A percentile compares a stretch with the other conserved stretches of the same genome.
phyloP scores from a whole-genome alignment of 2,888 invertebrate species.

The Mesopsocus fuscifrons region DNA sequence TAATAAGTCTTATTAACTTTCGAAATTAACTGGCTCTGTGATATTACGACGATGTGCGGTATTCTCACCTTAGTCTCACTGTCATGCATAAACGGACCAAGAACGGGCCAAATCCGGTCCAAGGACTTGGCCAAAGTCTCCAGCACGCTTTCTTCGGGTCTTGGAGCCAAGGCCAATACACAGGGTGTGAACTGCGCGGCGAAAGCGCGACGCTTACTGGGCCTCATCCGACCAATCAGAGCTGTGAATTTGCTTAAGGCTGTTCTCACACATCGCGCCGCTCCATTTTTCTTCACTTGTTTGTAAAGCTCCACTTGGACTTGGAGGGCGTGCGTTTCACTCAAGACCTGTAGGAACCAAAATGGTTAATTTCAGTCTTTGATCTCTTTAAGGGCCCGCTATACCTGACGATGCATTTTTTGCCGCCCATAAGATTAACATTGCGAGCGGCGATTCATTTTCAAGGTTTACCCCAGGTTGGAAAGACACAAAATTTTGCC shows the following conservation, averaged over 20 bases:
- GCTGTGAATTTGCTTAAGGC: constrained; percentile 59
- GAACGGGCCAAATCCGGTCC: constrained; percentile 40
- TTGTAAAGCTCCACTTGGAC: constrained; percentile 64
- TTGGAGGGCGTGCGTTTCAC: constrained; percentile 47
- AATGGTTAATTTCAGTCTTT: background rate
- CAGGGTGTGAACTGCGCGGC: constrained; percentile 55
- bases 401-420: no score
- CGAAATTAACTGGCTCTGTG: no score
- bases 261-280: constrained; percentile 47
- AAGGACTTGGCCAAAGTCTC: constrained; percentile 44
- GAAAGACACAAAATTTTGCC: no score
- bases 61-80: constrained; percentile 43
- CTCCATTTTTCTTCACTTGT: constrained; percentile 62
- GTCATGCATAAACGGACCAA: constrained; percentile 50
- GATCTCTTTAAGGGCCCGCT: background rate
- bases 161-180: constrained; percentile 44
- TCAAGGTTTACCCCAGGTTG: no score
- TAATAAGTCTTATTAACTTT: background rate
- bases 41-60: background rate
- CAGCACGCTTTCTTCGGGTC: constrained; percentile 50
- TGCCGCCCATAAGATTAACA: no score
- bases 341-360: constrained; percentile 28
- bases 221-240: constrained; percentile 52
- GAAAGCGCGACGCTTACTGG: constrained; percentile 60
- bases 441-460: no score